These are phyloP conservation scores for Cacatua alba DNA, from an alignment of 2,113 vertebrate species.

Conservation along the genomic window DNA sequence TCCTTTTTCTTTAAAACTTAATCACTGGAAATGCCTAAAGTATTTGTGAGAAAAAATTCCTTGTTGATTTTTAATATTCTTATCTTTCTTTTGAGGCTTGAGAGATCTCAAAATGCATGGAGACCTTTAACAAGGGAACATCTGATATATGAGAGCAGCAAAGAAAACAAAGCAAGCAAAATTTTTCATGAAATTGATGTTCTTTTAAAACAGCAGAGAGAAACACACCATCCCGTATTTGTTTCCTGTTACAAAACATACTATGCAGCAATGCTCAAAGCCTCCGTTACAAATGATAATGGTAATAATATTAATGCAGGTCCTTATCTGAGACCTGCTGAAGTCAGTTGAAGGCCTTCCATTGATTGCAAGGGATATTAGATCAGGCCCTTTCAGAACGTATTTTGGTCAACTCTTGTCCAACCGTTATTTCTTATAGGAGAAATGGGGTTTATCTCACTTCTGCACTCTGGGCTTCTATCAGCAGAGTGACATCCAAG, in stretches of 20 bases:
- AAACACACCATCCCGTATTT: not conserved
- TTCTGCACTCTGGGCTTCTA: constrained; percentile 45
- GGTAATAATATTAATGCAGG: constrained; percentile 10
- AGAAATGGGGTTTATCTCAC: constrained; percentile 58
- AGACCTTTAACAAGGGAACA: not conserved
- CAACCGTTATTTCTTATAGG: constrained; percentile 58
- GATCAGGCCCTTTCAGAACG: constrained; percentile 42
- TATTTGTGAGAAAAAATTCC: not conserved
- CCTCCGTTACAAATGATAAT: constrained; percentile 18
- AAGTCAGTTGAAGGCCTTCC: constrained; percentile 56
- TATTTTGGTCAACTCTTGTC: constrained; percentile 34
- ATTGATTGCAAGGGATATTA: constrained; percentile 44
- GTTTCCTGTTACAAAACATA: not conserved
- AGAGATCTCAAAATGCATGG: not conserved
- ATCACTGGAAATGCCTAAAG: not conserved
- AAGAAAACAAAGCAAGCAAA: not conserved
- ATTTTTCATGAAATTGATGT: not conserved
- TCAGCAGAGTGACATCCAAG: constrained; percentile 50
- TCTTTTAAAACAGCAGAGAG: not conserved
- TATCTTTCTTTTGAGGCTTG: not conserved
- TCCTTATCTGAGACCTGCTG: constrained; percentile 53
- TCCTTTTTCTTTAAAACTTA: not conserved
- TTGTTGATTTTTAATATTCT: not conserved
- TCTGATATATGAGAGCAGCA: not conserved
- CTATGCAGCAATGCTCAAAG: not conserved